A percentile compares a stretch with the other conserved stretches of the same genome.
Evolutionary conservation across 2,888 invertebrate species (phyloP).

Genomic region (Mimachlamys varia): DNA sequence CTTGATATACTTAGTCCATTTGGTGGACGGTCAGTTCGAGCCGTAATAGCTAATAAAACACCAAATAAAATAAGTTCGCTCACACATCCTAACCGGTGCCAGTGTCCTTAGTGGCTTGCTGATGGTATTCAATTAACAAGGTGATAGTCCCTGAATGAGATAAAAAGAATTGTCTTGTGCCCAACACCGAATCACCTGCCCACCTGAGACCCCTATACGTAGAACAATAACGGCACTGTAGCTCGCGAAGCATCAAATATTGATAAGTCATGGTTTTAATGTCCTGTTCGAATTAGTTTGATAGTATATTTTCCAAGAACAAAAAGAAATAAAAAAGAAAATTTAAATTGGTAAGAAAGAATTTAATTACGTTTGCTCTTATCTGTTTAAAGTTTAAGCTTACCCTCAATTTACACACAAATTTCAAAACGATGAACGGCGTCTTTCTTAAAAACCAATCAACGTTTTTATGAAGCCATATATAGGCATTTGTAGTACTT

Average conservation of each 20-base stretch:
- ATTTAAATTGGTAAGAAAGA: background rate
- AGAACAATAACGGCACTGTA: background rate
- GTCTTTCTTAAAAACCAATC: background rate
- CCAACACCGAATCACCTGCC: background rate
- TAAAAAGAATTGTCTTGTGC: conserved; percentile 21
- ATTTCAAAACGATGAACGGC: background rate
- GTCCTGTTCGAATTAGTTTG: background rate
- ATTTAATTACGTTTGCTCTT: background rate
- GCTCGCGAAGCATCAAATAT: background rate
- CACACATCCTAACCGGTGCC: background rate
- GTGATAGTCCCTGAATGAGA: background rate
- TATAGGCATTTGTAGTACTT: background rate
- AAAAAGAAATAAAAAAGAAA: background rate
- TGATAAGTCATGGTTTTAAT: conserved; percentile 14
- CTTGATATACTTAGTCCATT: conserved; percentile 26
- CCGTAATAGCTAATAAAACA: conserved; percentile 23
- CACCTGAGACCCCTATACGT: background rate
- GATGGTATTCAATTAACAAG: background rate
- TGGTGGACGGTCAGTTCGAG: background rate
- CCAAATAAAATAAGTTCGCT: conserved; percentile 26
- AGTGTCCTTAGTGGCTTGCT: background rate
- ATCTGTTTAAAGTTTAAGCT: background rate
- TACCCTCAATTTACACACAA: background rate
- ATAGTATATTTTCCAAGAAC: background rate
- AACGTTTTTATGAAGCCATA: background rate